These are phyloP conservation scores for Megatriorchis doriae DNA, from an alignment of 2,113 vertebrate genomes.

Conservation along the genomic window DNA sequence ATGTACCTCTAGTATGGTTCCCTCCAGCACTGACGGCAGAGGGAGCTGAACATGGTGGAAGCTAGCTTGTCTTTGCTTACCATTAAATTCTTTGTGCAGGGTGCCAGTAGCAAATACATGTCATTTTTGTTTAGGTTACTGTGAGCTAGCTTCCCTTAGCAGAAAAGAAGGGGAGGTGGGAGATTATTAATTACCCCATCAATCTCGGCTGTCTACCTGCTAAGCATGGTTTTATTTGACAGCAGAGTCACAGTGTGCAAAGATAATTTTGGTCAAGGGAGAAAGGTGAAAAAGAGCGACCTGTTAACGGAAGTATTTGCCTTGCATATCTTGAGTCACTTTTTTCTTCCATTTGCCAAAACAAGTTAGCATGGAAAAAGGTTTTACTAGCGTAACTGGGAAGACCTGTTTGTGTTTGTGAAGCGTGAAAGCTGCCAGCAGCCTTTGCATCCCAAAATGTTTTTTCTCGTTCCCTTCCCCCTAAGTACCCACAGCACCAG, in stretches of 20 bases:
- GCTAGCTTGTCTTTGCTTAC: rapidly evolving
- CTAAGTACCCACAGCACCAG: background rate
- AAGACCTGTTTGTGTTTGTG: background rate
- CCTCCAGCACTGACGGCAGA: background rate
- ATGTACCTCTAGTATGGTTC: background rate
- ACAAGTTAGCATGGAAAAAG: background rate
- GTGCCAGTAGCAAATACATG: background rate
- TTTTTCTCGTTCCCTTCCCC: background rate
- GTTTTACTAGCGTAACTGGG: background rate
- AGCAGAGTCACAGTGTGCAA: rapidly evolving
- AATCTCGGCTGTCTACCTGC: background rate
- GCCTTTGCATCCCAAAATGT: background rate
- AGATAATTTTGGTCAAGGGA: background rate
- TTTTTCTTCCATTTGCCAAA: background rate
- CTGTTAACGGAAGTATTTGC: background rate
- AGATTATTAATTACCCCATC: background rate
- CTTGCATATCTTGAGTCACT: background rate
- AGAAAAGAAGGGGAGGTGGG: background rate
- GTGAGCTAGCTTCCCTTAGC: background rate
- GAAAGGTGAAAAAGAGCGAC: background rate
- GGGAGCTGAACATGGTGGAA: background rate
- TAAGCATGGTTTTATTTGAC: background rate
- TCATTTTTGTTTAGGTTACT: background rate
- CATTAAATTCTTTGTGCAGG: background rate
- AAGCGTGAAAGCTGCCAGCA: background rate